Evolutionary conservation across 2,888 invertebrate genomes (phyloP), one percentile per base, ranked within the genome.

Genomic region (Saturnia pavonia): DNA sequence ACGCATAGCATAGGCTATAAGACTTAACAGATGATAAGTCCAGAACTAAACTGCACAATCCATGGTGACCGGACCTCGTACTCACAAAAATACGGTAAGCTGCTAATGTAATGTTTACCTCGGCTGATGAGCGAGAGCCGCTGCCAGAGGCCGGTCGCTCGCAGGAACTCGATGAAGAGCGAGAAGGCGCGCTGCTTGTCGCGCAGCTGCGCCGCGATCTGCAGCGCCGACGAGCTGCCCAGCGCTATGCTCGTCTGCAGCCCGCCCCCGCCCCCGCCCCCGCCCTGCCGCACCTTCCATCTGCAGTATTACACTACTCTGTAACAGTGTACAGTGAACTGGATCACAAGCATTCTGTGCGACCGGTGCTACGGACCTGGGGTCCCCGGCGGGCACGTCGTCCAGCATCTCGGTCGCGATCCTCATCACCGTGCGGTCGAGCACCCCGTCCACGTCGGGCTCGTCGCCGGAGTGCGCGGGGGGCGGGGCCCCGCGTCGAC

Each of bases 381-480:
- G 99, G 94, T 99, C 99, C 19, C 97, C 96, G 0, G 97, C 96
- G 0, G 99, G 98, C 76, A 96, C 95, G 89, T 99, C 98, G 85
- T 99, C 97, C 71, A 98, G 95, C 79, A 98, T 94, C 85, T 97
- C 97, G 73, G 95, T 93, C 72, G 97, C 97, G 42, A 98, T 95
- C 80, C 81, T 67, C 80, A 89, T 63, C 86, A 91, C 79, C 84
- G 86, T 85, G 60, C 87, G 77, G 80, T 90, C 92, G 16, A 94
- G 89, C 69, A 87, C 88, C 2, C 88, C 82, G 82, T 89, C 91
- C 71, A 84, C 85, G 77, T 85, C 84, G 6, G 74, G 71, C 72
- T 75, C 70, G 3, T 75, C 77, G 0, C 63, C 70, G 9, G 6
- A 1, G 22, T 9, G 9, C 12, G 19, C 66, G 22, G 70, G 73